Evolutionary conservation across 2,888 invertebrate species (phyloP).

Genomic region (Diaprepes abbreviatus): DNA sequence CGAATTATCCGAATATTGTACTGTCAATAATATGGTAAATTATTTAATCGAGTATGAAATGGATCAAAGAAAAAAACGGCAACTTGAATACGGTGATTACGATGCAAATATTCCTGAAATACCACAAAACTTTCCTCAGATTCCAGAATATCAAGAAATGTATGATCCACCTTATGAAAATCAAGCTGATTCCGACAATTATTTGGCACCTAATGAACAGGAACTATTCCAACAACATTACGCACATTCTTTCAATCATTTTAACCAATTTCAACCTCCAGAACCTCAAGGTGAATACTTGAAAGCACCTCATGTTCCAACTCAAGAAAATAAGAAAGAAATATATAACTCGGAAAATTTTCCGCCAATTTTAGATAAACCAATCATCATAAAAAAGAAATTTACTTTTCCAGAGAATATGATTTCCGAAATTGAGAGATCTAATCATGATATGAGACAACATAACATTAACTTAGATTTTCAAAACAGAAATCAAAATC

Average conservation of each 20-base stretch:
- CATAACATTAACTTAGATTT: neutral
- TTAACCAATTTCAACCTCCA: neutral
- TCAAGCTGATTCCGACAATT: neutral
- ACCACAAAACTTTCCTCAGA: neutral
- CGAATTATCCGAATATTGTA: slow-evolving; percentile 51
- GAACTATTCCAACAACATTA: neutral
- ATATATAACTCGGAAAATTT: too few species aligned
- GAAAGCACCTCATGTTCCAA: neutral
- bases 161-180: neutral
- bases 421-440: neutral
- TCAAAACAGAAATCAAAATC: neutral
- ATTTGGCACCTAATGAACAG: neutral
- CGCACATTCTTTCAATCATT: neutral
- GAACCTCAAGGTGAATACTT: neutral
- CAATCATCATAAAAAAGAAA: neutral
- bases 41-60: slow-evolving; percentile 48
- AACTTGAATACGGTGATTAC: neutral
- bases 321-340: neutral
- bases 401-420: neutral
- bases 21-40: slow-evolving; percentile 50
- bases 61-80: slow-evolving; percentile 25
- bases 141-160: neutral
- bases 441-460: neutral
- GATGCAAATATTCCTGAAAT: neutral
- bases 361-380: neutral